Evolutionary conservation across 1,140 invertebrate species (phyloP).

Genomic region (Drosophila sturtevanti): DNA sequence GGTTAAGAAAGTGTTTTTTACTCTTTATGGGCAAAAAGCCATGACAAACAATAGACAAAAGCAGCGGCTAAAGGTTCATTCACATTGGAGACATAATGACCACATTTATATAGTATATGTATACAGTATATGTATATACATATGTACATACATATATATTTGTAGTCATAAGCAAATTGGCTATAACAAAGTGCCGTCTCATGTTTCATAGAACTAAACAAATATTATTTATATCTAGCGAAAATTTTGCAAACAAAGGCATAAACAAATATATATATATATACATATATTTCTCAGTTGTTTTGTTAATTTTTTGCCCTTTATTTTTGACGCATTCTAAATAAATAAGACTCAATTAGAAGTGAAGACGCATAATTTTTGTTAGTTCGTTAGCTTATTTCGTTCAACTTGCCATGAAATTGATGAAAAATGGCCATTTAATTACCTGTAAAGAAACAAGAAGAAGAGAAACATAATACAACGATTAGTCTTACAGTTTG

Average conservation of each 20-base stretch:
- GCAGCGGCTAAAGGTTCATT: slow-evolving; percentile 56
- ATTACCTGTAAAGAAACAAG: slow-evolving; percentile 65
- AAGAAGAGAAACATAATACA: slow-evolving; percentile 33
- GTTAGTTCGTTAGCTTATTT: slow-evolving; percentile 26
- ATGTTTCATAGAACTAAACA: slow-evolving; percentile 53
- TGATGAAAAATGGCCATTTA: slow-evolving; percentile 57
- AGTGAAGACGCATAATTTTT: not conserved
- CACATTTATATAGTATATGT: slow-evolving; percentile 15
- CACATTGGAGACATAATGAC: slow-evolving; percentile 32
- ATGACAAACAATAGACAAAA: slow-evolving; percentile 39
- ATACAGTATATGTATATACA: not conserved
- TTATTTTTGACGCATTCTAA: slow-evolving; percentile 36
- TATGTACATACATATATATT: slow-evolving; percentile 18
- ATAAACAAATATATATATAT: not conserved
- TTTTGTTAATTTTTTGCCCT: slow-evolving; percentile 35
- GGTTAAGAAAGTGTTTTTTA: slow-evolving; percentile 61
- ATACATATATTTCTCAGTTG: slow-evolving; percentile 5
- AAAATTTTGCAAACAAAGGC: slow-evolving; percentile 59
- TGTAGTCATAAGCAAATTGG: not conserved
- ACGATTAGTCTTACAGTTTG: slow-evolving; percentile 42
- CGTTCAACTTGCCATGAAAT: slow-evolving; percentile 50
- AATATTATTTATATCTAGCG: slow-evolving; percentile 34
- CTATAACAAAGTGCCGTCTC: slow-evolving; percentile 66
- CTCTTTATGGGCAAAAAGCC: not conserved
- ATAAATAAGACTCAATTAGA: slow-evolving; percentile 25